Conservation (phyloP, 1,140 invertebrate species). For the Meloidogyne hapla region DNA sequence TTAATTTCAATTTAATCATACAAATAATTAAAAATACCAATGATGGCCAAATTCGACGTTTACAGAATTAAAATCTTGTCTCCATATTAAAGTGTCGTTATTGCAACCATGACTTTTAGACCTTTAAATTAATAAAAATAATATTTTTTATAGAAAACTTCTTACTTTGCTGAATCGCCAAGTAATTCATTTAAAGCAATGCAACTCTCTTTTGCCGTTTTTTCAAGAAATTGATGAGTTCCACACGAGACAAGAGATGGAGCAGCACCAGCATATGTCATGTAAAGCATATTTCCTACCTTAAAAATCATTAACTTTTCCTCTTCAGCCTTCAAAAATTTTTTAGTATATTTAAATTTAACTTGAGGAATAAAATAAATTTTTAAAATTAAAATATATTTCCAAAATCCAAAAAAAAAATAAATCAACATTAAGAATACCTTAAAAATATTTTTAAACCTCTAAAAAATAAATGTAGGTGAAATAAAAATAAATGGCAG, state of each 20-base stretch:
- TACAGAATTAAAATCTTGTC: background rate
- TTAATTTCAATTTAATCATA: too few species aligned
- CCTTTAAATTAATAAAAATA: slow-evolving; percentile 24
- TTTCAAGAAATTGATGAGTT: background rate
- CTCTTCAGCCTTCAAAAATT: too few species aligned
- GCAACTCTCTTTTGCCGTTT: slow-evolving; percentile 35
- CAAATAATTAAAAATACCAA: background rate
- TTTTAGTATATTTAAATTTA: too few species aligned
- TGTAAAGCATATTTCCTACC: slow-evolving; percentile 38
- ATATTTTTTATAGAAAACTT: too few species aligned
- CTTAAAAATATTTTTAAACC: too few species aligned
- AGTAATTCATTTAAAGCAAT: background rate
- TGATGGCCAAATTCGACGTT: slow-evolving; percentile 15
- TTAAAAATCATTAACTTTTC: too few species aligned
- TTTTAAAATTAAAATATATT: too few species aligned
- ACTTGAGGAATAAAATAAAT: too few species aligned
- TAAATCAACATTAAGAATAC: too few species aligned
- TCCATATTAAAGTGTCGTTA: slow-evolving; percentile 11
- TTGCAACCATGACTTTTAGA: slow-evolving; percentile 9
- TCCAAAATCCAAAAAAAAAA: too few species aligned
- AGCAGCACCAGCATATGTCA: slow-evolving; percentile 40
- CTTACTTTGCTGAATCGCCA: slow-evolving; percentile 13
- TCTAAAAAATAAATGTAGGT: too few species aligned
- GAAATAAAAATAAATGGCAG: too few species aligned
- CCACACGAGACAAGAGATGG: slow-evolving; percentile 38